Conservation (phyloP, 2,888 invertebrate genomes). For the Cephus nigrinus region DNA sequence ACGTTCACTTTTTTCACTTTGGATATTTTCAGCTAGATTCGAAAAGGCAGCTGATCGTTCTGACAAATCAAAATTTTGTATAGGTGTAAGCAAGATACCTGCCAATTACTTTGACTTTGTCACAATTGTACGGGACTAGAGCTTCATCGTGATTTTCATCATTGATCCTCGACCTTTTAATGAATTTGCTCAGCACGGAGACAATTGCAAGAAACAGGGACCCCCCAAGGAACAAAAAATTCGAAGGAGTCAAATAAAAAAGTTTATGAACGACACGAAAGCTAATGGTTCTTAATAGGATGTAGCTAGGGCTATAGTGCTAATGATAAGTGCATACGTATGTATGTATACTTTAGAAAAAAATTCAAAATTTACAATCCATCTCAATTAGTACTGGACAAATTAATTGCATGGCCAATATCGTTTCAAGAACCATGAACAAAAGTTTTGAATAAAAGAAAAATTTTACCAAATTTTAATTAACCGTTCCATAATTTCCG, state of each 20-base stretch:
- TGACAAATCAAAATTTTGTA: not conserved
- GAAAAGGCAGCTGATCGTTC: not conserved
- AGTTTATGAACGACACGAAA: not conserved
- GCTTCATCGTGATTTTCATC: not conserved
- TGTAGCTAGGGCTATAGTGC: not conserved
- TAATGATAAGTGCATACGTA: not conserved
- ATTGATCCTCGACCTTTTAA: not conserved
- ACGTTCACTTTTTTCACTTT: not conserved
- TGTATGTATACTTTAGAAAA: too few relatives aligned
- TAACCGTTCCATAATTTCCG: not conserved
- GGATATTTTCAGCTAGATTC: not conserved
- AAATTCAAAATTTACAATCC: too few relatives aligned
- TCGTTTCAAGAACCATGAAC: too few relatives aligned
- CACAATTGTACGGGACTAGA: not conserved
- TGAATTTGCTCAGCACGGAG: not conserved
- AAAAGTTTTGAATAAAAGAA: too few relatives aligned
- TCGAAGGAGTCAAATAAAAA: not conserved
- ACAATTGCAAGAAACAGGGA: not conserved
- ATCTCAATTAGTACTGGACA: too few relatives aligned
- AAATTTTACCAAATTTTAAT: too few relatives aligned
- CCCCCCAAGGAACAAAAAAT: not conserved
- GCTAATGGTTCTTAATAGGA: not conserved
- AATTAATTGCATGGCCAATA: too few relatives aligned
- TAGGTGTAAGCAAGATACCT: not conserved
- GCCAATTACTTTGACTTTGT: not conserved